Percentiles rank a stretch among this genome's conserved stretches.
Conservation (phyloP, 2,113 vertebrate genomes). For the Oncorhynchus keta region DNA sequence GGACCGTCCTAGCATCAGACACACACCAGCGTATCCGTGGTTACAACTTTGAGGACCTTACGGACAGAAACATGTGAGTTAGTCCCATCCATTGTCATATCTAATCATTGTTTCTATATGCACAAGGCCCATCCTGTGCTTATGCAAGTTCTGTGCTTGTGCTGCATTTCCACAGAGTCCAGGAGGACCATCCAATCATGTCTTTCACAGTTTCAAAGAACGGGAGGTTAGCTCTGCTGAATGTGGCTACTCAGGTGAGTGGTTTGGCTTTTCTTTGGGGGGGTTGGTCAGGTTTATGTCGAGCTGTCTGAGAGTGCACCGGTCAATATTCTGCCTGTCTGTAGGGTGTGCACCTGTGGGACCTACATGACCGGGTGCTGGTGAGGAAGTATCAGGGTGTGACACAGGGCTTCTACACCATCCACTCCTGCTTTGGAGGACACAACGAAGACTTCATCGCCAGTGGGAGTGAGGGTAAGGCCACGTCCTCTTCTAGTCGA, state of each 20-base stretch:
- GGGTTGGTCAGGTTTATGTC: not conserved
- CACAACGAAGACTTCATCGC: slow-evolving; percentile 98
- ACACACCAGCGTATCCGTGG: slow-evolving; percentile 96
- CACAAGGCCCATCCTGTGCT: not conserved
- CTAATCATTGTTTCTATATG: not conserved
- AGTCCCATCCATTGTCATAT: not conserved
- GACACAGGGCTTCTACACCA: slow-evolving; percentile 98
- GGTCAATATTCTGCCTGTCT: slow-evolving; percentile 1
- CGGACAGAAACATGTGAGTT: slow-evolving; percentile 94
- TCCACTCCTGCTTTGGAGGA: slow-evolving; percentile 97
- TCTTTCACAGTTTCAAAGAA: slow-evolving; percentile 98
- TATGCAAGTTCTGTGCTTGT: not conserved
- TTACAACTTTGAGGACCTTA: slow-evolving; percentile 98
- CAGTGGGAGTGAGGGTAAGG: slow-evolving; percentile 94
- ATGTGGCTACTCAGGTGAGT: slow-evolving; percentile 97
- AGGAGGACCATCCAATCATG: slow-evolving; percentile 99
- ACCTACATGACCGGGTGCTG: slow-evolving; percentile 96
- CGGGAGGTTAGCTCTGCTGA: slow-evolving; percentile 96
- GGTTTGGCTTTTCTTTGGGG: not conserved
- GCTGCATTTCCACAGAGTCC: slow-evolving; percentile 79
- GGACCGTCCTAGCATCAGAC: slow-evolving; percentile 93
- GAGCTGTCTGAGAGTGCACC: not conserved
- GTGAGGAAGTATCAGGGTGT: slow-evolving; percentile 98
- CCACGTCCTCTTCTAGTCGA: not conserved
- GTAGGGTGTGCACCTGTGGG: slow-evolving; percentile 98